phyloP scores from a whole-genome alignment of 2,113 vertebrate genomes.

The Grallaria varia region DNA sequence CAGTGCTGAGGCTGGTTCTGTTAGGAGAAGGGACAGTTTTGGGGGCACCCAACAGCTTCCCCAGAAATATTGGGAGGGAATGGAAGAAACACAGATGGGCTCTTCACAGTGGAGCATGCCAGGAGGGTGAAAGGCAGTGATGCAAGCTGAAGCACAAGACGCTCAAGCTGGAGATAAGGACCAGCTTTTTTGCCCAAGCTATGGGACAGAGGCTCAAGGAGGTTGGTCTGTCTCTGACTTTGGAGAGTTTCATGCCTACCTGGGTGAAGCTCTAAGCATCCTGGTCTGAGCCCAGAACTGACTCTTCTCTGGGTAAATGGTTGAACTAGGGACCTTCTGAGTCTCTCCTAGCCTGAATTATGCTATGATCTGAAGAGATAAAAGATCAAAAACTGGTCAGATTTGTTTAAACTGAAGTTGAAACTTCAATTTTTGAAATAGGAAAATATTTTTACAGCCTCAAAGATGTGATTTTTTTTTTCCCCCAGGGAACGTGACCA shows the following conservation, averaged over 20 bases:
- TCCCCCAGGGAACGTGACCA: not conserved
- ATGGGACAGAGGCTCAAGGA: not conserved
- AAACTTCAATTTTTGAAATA: not conserved
- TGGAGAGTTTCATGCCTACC: accelerated
- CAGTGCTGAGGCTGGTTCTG: not conserved
- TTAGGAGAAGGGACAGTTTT: not conserved
- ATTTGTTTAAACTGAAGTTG: not conserved
- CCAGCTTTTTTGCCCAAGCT: not conserved
- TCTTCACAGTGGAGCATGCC: accelerated
- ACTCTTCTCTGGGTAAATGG: not conserved
- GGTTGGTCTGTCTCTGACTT: accelerated
- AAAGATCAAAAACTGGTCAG: not conserved
- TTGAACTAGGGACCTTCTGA: not conserved
- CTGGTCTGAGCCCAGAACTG: not conserved
- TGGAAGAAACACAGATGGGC: not conserved
- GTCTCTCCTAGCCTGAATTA: not conserved
- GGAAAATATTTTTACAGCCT: not conserved
- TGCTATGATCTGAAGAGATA: not conserved
- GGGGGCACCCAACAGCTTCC: accelerated
- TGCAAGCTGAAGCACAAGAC: not conserved
- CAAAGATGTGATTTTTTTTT: not conserved
- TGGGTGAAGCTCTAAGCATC: not conserved
- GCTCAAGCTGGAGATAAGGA: not conserved
- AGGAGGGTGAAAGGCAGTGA: not conserved
- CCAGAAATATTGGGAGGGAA: accelerated